Percentiles rank a stretch among this genome's conserved stretches.
Evolutionary conservation across 2,797 vertebrate species (phyloP).

Genomic region (Poecilia velifera): DNA sequence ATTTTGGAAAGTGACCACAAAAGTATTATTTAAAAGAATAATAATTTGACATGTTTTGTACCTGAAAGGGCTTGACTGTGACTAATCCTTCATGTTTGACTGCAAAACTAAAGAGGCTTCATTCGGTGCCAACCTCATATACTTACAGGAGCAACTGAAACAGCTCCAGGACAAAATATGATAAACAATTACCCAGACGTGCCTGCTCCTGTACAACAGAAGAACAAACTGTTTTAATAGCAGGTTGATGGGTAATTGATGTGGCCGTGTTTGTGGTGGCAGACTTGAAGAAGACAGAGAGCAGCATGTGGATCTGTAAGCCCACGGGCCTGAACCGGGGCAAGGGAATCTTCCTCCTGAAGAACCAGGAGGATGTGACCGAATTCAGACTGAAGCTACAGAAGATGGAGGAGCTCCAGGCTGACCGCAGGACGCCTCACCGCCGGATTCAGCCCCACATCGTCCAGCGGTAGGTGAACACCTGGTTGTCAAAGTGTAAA

Average conservation of each 20-base stretch:
- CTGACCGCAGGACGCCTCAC: constrained; percentile 49
- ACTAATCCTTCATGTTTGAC: neutral
- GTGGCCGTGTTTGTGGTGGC: constrained; percentile 7
- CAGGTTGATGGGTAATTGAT: neutral
- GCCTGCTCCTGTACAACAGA: neutral
- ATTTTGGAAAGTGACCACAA: neutral
- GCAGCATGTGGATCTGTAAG: constrained; percentile 91
- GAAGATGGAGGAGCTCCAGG: constrained; percentile 51
- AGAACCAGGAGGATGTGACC: constrained; percentile 73
- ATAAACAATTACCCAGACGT: neutral
- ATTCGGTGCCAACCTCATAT: neutral
- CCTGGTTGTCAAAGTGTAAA: neutral
- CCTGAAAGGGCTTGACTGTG: neutral
- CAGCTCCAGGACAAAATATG: neutral
- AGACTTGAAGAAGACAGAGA: constrained; percentile 55
- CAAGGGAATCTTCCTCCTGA: constrained; percentile 89
- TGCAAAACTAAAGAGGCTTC: neutral
- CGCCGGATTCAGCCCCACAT: constrained; percentile 77
- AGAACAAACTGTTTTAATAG: neutral
- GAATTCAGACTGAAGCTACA: constrained; percentile 79
- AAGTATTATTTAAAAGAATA: neutral
- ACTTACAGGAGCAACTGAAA: neutral
- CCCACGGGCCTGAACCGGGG: constrained; percentile 89
- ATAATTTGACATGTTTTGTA: neutral
- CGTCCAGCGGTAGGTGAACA: constrained; percentile 84